phyloP scores from a whole-genome alignment of 2,888 invertebrate genomes.

The Luffia ferchaultella region DNA sequence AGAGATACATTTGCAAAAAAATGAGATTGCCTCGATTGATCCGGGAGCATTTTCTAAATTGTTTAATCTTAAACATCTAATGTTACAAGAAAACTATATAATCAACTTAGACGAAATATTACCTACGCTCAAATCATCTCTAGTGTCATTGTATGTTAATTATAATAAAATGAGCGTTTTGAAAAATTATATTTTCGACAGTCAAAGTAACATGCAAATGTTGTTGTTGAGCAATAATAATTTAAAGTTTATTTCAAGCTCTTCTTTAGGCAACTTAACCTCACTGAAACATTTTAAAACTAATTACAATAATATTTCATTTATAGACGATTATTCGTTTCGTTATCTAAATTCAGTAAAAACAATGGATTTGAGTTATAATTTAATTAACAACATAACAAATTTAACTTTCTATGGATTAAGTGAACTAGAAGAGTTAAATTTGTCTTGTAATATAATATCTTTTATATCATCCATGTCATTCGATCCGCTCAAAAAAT shows the following conservation, averaged over 20 bases:
- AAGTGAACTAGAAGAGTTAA: slow-evolving; percentile 80
- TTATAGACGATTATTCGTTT: slow-evolving; percentile 84
- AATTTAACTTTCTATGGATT: slow-evolving; percentile 79
- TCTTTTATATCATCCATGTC: slow-evolving; percentile 75
- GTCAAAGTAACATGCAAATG: slow-evolving; percentile 82
- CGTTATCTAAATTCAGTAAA: slow-evolving; percentile 77
- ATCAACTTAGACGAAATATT: slow-evolving; percentile 81
- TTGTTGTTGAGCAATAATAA: slow-evolving; percentile 85
- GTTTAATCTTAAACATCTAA: slow-evolving; percentile 81
- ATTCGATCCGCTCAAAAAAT: slow-evolving; percentile 78
- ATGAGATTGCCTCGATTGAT: slow-evolving; percentile 82
- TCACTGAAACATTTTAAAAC: slow-evolving; percentile 79
- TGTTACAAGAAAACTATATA: slow-evolving; percentile 82
- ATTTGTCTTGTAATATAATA: slow-evolving; percentile 77
- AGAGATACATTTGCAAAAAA: slow-evolving; percentile 87
- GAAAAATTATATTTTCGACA: slow-evolving; percentile 77
- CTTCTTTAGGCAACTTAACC: slow-evolving; percentile 77
- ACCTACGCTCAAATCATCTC: slow-evolving; percentile 54
- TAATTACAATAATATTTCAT: slow-evolving; percentile 79
- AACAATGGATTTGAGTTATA: slow-evolving; percentile 80
- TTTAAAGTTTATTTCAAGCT: slow-evolving; percentile 73
- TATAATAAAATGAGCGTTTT: slow-evolving; percentile 75
- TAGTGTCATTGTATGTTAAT: slow-evolving; percentile 26
- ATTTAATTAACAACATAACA: slow-evolving; percentile 74
- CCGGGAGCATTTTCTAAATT: slow-evolving; percentile 79